Percentiles rank a stretch among this genome's conserved stretches.
These are phyloP conservation scores for Clistopyga incitator DNA, from an alignment of 2,888 invertebrate genomes.

Conservation along the genomic window DNA sequence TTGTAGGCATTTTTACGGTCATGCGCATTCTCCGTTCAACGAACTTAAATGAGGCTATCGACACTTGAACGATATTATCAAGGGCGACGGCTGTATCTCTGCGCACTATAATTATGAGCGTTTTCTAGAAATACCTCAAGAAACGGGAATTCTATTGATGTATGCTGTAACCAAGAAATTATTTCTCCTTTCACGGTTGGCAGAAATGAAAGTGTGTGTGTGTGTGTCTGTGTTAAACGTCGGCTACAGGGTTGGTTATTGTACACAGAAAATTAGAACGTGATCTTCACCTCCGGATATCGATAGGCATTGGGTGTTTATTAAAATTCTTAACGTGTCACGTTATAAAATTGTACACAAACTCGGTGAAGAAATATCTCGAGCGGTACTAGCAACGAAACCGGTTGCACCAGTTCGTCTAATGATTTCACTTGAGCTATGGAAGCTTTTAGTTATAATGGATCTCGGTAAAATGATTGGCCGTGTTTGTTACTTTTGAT, in stretches of 20 bases:
- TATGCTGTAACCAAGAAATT: neutral
- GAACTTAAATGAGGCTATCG: constrained; percentile 60
- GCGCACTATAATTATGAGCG: constrained; percentile 51
- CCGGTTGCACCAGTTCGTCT: constrained; percentile 9
- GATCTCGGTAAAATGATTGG: neutral
- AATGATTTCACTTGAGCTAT: constrained; percentile 1
- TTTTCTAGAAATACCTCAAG: constrained; percentile 52
- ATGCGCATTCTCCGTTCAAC: constrained; percentile 39
- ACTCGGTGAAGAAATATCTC: constrained; percentile 53
- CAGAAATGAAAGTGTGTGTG: constrained; percentile 10
- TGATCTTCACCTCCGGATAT: constrained; percentile 59
- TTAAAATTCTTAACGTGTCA: constrained; percentile 50
- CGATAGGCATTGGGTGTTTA: constrained; percentile 7
- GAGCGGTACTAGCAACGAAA: neutral
- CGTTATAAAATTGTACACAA: constrained; percentile 46
- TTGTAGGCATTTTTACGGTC: neutral
- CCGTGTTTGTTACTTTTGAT: neutral
- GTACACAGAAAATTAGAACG: constrained; percentile 46
- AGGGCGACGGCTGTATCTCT: constrained; percentile 58
- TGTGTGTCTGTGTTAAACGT: constrained; percentile 13
- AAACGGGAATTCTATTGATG: constrained; percentile 49
- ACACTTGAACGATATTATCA: constrained; percentile 60
- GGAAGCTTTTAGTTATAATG: neutral
- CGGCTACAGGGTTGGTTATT: constrained; percentile 6
- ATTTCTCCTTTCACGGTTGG: constrained; percentile 5